A percentile compares a stretch with the other conserved stretches of the same genome.
Conservation (phyloP, 2,113 vertebrate species). For the Plecturocebus donacophilus region DNA sequence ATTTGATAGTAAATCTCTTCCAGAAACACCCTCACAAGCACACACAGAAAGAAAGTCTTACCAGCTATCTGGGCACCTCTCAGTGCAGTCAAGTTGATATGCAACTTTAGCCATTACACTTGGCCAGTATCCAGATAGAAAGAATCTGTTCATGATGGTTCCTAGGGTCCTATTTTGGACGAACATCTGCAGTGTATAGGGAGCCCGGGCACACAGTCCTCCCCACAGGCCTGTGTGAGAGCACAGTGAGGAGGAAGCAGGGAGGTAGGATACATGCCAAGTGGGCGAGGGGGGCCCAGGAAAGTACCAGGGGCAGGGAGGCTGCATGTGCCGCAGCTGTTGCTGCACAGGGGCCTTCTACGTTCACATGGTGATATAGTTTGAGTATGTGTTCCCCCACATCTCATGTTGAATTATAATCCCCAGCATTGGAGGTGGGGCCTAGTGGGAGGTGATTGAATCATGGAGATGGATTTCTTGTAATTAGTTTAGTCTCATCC, state of each 20-base stretch:
- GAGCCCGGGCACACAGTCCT: conserved; percentile 47
- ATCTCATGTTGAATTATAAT: no score
- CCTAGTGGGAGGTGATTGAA: no score
- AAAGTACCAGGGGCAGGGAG: fast-evolving
- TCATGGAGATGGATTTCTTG: no score
- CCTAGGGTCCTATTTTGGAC: conserved; percentile 59
- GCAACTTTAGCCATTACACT: fast-evolving
- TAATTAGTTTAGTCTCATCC: no score
- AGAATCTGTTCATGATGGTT: conserved; percentile 62
- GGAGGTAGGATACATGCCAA: not conserved
- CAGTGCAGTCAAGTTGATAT: not conserved
- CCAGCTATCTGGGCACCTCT: not conserved
- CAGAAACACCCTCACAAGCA: not conserved
- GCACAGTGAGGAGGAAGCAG: not conserved
- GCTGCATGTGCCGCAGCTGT: not conserved
- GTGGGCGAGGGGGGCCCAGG: not conserved
- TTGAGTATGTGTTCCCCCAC: no score
- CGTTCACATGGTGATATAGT: not conserved
- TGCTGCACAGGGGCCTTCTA: not conserved
- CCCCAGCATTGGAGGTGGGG: no score
- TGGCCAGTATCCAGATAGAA: conserved; percentile 69
- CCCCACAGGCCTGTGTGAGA: conserved; percentile 1
- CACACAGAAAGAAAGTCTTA: not conserved
- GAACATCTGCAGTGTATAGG: conserved; percentile 60
- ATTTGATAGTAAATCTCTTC: not conserved